These are phyloP conservation scores for Dyspetes luteomarginatus DNA, from an alignment of 2,888 invertebrate genomes.

Conservation along the genomic window DNA sequence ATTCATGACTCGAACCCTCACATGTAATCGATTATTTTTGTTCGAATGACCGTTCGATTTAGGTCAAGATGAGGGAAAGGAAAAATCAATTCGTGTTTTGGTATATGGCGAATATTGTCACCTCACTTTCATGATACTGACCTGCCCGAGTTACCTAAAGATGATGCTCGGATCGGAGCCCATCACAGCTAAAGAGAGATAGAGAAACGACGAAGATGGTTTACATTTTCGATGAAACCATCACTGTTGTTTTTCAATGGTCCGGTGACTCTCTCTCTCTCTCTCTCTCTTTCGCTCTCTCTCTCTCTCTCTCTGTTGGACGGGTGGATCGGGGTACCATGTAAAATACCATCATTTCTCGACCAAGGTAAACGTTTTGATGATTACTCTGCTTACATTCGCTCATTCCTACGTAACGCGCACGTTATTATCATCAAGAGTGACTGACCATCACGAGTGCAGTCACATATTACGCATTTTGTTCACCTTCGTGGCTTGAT, in stretches of 20 bases:
- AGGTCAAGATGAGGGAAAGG: constrained; percentile 25
- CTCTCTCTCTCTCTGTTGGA: too few relatives aligned
- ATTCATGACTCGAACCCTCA: constrained; percentile 1
- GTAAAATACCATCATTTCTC: not conserved
- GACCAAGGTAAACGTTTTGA: constrained; percentile 13
- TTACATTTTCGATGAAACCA: not conserved
- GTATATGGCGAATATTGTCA: not conserved
- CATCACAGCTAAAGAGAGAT: constrained; percentile 30
- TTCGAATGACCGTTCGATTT: not conserved
- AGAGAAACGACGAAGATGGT: constrained; percentile 22
- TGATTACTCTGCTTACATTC: constrained; percentile 1
- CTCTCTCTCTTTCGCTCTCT: too few relatives aligned
- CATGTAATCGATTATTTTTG: constrained; percentile 1
- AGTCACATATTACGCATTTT: constrained; percentile 8
- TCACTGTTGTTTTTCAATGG: not conserved
- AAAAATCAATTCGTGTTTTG: not conserved
- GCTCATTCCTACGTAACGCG: constrained; percentile 13
- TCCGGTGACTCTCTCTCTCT: too few relatives aligned
- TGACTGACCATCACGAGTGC: constrained; percentile 22
- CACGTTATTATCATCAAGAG: constrained; percentile 24
- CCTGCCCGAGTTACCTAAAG: constrained; percentile 32
- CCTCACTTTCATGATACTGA: constrained; percentile 29
- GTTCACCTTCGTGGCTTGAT: constrained; percentile 43
- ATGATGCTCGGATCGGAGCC: not conserved
- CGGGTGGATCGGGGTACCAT: too few relatives aligned